Base-by-base conservation (phyloP, 2,113 vertebrate species). In the Perca flavescens region DNA sequence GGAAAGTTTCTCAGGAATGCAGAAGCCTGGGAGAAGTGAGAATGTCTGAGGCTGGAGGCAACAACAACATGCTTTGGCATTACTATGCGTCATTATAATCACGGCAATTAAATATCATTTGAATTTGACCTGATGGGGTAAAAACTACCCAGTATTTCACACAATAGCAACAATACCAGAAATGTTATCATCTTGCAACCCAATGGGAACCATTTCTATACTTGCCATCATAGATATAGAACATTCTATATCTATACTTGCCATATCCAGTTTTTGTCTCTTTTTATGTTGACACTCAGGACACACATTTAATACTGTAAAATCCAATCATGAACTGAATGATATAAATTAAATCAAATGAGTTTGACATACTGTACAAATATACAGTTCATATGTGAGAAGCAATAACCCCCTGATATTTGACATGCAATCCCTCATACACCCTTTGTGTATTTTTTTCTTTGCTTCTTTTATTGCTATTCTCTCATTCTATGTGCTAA, bases 381-480 rank as follows among this genome's bases (percentile, higher is more conserved):
- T 78, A 58, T 62, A 63, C 46, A 5, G 0, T 52, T 79, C 34
- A 50, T 50, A 15, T 50, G 3, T 61, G 50, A 21, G 75, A 69
- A 61, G 19, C 50, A 58, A 22, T 34, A 69, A 56, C 25, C 49
- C 36, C 12, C 40, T 21, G 22, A 75, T 57, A 40, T 60, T 43
- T 43, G 14, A 56, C 60, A 36, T 58, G 43, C 13, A 15, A 57
- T 9, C 5, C 69, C 6, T 11, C 52, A 31, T 21, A 40, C 3
- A 40, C 56, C 56, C 14, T 66, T 34, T 67, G 64, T 50, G 3
- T 78, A 3, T 74, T 25, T 58, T n/a, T 52, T 15, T 40, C 56
- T 53, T 49, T 70, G 36, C 49, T 28, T 22, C 22, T 63, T 69
- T 68, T 69, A 81, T 79, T 78, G 25, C 40, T 66, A 31, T 57